Evolutionary conservation across 2,888 invertebrate species (phyloP).

Genomic region (Aquatica leii): DNA sequence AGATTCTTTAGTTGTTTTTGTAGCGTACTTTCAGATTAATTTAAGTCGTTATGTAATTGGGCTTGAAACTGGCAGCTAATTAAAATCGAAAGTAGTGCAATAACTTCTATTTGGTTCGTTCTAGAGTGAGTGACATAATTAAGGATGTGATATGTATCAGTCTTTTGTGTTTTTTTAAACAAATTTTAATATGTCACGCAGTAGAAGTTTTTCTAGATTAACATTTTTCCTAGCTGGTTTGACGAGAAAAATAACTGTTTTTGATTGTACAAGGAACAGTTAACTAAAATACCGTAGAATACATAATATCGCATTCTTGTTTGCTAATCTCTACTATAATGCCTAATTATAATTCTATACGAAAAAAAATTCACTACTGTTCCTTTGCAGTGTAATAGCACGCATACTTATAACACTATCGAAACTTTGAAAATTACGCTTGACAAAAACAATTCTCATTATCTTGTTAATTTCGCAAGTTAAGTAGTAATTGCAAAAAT

Average conservation of each 20-base stretch:
- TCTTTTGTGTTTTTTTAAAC: no score
- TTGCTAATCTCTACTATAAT: neutral
- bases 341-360: neutral
- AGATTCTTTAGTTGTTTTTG: neutral
- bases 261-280: constrained; percentile 17
- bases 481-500: no score
- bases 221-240: constrained; percentile 16
- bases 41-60: constrained; percentile 9
- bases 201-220: constrained; percentile 15
- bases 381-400: no score
- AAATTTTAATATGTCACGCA: constrained; percentile 12
- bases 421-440: no score
- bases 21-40: neutral
- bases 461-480: no score
- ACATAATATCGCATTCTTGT: constrained; percentile 5
- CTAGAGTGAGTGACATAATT: neutral
- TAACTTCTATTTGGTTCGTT: constrained; percentile 7
- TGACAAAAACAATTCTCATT: no score
- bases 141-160: constrained; percentile 10
- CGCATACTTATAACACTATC: no score
- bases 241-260: constrained; percentile 12
- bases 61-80: constrained; percentile 16
- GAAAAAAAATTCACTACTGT: no score
- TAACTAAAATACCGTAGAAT: constrained; percentile 14
- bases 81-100: constrained; percentile 18